Conservation (phyloP, 2,888 invertebrate species). For the Pheosia gnoma region DNA sequence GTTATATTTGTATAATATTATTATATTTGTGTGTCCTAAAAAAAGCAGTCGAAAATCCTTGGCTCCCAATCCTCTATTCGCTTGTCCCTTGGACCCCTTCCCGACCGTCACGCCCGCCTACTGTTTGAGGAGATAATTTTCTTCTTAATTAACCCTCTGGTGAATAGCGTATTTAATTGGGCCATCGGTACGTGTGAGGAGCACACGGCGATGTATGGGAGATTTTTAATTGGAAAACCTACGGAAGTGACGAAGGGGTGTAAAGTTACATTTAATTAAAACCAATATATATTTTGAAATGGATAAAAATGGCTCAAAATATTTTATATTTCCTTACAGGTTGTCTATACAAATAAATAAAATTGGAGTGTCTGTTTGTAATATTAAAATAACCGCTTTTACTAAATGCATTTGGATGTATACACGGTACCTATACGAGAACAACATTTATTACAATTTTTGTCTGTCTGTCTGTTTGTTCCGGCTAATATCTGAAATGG, state of each 20-base stretch:
- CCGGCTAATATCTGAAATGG: too few species aligned
- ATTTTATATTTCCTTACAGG: too few species aligned
- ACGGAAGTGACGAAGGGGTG: constrained; percentile 7
- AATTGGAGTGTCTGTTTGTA: too few species aligned
- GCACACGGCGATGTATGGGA: constrained; percentile 29
- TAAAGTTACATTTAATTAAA: neutral
- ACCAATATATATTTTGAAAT: neutral
- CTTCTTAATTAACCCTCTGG: constrained; percentile 78
- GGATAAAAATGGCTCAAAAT: neutral
- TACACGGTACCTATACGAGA: too few species aligned
- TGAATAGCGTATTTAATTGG: constrained; percentile 75
- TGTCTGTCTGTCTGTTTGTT: too few species aligned
- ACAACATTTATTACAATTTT: too few species aligned
- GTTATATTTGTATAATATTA: too few species aligned
- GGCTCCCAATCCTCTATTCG: neutral
- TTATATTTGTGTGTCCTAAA: too few species aligned
- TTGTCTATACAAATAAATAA: too few species aligned
- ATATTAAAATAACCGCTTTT: too few species aligned
- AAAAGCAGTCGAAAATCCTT: too few species aligned
- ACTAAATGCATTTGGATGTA: too few species aligned
- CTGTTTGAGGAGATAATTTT: constrained; percentile 79
- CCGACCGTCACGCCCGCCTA: constrained; percentile 52
- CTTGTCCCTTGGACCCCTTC: constrained; percentile 25
- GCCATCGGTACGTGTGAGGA: constrained; percentile 68
- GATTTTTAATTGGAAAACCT: constrained; percentile 41